A percentile compares a stretch with the other conserved stretches of the same genome.
phyloP scores from a whole-genome alignment of 2,113 vertebrate genomes.

The Nesospiza acunhae region DNA sequence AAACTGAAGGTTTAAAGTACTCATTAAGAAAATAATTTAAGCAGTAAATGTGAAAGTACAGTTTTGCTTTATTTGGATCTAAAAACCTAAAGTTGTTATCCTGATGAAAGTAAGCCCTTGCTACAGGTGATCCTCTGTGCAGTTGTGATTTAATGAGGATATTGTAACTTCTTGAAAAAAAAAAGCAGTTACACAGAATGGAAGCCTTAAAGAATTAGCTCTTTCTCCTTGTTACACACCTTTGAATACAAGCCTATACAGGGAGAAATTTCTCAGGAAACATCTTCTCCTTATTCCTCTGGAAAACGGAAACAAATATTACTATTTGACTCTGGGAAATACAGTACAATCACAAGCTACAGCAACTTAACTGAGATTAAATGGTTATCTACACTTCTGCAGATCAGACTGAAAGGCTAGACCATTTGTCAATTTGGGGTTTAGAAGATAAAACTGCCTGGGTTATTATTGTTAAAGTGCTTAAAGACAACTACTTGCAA shows the following conservation, averaged over 20 bases:
- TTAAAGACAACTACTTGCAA: neutral
- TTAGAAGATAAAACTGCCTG: conserved; percentile 1
- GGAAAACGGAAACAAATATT: neutral
- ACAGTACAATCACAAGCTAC: neutral
- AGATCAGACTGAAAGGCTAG: neutral
- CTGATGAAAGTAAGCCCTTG: neutral
- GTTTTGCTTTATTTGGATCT: neutral
- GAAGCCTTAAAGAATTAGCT: neutral
- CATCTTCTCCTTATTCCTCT: neutral
- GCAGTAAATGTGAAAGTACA: neutral
- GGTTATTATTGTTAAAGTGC: neutral
- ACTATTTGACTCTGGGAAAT: neutral
- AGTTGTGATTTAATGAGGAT: neutral
- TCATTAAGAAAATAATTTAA: neutral
- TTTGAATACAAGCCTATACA: neutral
- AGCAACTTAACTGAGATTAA: neutral
- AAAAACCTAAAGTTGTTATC: neutral
- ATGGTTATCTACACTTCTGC: neutral
- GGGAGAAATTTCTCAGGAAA: neutral
- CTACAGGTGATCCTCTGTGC: neutral
- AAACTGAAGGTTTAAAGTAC: neutral
- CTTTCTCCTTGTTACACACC: neutral
- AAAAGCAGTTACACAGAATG: neutral
- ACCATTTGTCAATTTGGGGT: neutral
- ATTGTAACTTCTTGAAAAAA: neutral